Evolutionary conservation across 1,140 invertebrate genomes (phyloP).

Genomic region (Ptiloglossa arizonensis): DNA sequence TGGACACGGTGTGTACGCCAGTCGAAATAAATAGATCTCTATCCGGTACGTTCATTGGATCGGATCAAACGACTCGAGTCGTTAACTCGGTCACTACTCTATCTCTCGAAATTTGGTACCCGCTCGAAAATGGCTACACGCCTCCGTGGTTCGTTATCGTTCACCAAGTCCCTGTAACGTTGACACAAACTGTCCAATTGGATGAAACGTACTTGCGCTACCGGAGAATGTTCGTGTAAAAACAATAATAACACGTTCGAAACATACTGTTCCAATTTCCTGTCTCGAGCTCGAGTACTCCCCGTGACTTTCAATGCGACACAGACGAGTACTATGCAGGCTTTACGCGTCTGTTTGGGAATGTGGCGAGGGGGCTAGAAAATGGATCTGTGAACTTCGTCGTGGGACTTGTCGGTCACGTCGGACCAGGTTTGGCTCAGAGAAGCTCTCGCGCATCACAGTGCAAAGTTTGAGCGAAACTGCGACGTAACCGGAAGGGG

Average conservation of each 20-base stretch:
- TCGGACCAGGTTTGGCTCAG: background rate
- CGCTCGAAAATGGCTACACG: too few relatives aligned
- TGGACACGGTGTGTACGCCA: too few relatives aligned
- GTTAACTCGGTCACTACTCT: too few relatives aligned
- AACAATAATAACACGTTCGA: background rate
- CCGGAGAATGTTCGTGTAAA: background rate
- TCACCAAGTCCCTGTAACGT: background rate
- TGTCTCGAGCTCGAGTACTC: background rate
- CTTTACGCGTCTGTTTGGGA: background rate
- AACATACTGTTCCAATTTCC: constrained; percentile 1
- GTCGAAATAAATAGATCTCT: too few relatives aligned
- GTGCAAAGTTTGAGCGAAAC: background rate
- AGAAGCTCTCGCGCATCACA: constrained; percentile 15
- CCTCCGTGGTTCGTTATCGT: background rate
- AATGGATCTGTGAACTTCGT: constrained; percentile 14
- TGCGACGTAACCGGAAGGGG: background rate
- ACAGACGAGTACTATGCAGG: background rate
- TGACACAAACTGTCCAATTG: background rate
- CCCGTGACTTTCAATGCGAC: background rate
- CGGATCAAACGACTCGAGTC: too few relatives aligned
- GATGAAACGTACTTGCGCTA: background rate
- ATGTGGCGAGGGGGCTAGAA: constrained; percentile 21
- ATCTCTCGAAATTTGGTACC: too few relatives aligned
- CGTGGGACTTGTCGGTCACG: background rate
- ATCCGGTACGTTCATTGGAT: too few relatives aligned